Evolutionary conservation across 1,140 invertebrate species (phyloP), one percentile per base, ranked within the genome.

Genomic region (Portunus trituberculatus): DNA sequence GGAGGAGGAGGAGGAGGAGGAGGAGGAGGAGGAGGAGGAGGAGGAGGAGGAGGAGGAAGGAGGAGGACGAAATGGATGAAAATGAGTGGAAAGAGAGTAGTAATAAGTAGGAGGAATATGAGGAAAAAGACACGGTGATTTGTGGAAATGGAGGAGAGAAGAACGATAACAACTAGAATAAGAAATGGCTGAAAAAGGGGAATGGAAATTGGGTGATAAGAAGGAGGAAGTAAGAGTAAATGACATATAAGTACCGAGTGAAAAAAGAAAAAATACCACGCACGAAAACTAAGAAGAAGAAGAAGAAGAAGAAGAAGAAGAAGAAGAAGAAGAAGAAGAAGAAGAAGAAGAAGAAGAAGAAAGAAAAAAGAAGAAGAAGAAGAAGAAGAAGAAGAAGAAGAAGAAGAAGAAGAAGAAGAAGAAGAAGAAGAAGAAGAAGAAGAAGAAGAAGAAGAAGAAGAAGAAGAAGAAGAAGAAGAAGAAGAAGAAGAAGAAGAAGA

Each of bases 1-100:
- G 39, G 32, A 46, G 87, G 45, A 46, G 25, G 86, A 46, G 87
- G 45, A 25, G 87, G 87, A 46, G 87, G 45, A 39, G 32, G 45
- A 88, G 31, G n/a, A 88, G 86, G 45, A 88, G 45, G 45, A 45
- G 32, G 86, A 88, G 86, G 31, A 88, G 45, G 45, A 88, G 45
- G 86, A 46, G 45, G 86, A 45, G 86, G 45, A 39, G 31, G 45
- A 46, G 31, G 86, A 45, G 84, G 39, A 87, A 29, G 25, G 39
- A 45, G 45, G n/a, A 32, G 31, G 45, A 88, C n/a, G n/a, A 32
- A 32, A 25, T 7, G n/a, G 45, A 46, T 14, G 83, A 86, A 25
- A 28, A 39, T 3, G 32, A 39, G 32, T 12, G 32, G 83, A 28
- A 25, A 86, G n/a, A 86, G 86, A 25, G 83, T 29, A 25, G 83